These are phyloP conservation scores for Penelope pileata DNA, from an alignment of 2,113 vertebrate species.

Conservation along the genomic window DNA sequence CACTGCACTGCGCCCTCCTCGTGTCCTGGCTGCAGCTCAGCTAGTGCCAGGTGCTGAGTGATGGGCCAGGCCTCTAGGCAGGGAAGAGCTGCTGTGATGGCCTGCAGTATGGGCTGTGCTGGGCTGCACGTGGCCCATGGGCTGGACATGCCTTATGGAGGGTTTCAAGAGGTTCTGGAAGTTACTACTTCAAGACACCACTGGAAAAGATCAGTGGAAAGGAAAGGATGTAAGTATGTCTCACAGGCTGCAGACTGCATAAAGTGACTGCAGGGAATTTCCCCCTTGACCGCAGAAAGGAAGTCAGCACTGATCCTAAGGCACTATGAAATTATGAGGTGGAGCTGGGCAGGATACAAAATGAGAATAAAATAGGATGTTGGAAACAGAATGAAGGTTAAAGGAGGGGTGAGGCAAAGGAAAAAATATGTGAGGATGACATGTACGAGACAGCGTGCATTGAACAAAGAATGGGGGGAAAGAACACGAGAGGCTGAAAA, in stretches of 20 bases:
- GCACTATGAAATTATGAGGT: neutral
- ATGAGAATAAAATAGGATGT: neutral
- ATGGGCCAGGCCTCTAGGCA: too few relatives aligned
- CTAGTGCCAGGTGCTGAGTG: too few relatives aligned
- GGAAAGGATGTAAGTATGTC: neutral
- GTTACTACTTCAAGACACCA: accelerated
- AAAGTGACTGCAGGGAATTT: neutral
- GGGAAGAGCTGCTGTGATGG: too few relatives aligned
- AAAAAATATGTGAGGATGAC: neutral
- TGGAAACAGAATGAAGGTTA: neutral
- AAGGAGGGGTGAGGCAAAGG: neutral
- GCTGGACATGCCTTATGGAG: too few relatives aligned
- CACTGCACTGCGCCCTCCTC: too few relatives aligned
- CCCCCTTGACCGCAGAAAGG: neutral
- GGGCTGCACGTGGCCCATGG: too few relatives aligned
- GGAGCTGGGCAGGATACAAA: neutral
- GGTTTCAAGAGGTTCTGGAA: too few relatives aligned
- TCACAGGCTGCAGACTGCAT: neutral
- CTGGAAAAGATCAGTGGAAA: neutral
- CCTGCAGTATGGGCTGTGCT: too few relatives aligned
- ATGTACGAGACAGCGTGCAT: accelerated
- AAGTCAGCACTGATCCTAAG: neutral
- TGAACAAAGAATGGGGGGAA: neutral
- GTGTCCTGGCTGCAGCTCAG: too few relatives aligned
- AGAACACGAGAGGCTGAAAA: neutral